These are phyloP conservation scores for Cryptoblepharus egeriae DNA, from an alignment of 2,797 vertebrate species.

Conservation along the genomic window DNA sequence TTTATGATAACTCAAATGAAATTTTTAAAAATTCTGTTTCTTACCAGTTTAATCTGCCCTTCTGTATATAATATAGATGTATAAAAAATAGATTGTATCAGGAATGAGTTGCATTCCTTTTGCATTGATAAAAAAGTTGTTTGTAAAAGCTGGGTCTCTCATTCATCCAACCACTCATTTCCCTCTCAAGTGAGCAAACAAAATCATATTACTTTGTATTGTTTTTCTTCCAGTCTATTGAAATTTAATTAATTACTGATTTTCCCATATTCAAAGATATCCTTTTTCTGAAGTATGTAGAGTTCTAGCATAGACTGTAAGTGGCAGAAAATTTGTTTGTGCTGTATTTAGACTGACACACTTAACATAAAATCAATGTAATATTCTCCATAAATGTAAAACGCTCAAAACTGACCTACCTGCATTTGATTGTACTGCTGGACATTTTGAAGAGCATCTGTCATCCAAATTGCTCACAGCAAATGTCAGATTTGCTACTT, in stretches of 20 bases:
- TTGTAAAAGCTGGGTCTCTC: background rate
- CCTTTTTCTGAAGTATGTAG: background rate
- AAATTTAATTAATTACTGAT: background rate
- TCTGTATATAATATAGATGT: background rate
- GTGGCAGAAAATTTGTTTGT: conserved; percentile 10
- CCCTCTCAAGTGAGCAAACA: background rate
- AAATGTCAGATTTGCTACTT: conserved; percentile 88
- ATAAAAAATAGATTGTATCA: background rate
- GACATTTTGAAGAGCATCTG: conserved; percentile 85
- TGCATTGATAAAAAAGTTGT: background rate
- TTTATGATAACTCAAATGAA: background rate
- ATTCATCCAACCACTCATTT: background rate
- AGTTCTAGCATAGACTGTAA: background rate
- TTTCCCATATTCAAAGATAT: background rate
- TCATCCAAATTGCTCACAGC: conserved; percentile 85
- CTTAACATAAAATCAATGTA: background rate
- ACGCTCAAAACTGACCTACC: conserved; percentile 69
- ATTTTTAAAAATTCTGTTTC: background rate
- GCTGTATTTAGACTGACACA: background rate
- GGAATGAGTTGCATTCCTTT: background rate
- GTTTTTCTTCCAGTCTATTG: background rate
- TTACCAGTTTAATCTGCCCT: background rate
- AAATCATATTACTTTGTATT: background rate
- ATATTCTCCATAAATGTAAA: background rate
- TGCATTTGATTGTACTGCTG: conserved; percentile 60